These are phyloP conservation scores for Brevimyrus niger DNA, from an alignment of 2,113 vertebrate species.

Conservation along the genomic window DNA sequence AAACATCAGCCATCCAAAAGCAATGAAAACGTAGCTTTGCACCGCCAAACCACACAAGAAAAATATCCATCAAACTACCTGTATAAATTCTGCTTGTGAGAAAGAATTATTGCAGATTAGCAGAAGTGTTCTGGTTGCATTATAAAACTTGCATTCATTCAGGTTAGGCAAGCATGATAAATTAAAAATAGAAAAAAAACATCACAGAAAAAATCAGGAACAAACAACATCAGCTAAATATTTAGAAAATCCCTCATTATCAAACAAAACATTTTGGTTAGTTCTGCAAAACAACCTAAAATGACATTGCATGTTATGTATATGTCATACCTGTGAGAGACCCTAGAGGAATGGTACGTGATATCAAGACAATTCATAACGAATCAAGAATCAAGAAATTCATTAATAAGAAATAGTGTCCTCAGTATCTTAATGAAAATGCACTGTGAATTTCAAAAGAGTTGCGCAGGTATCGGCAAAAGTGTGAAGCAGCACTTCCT, in stretches of 20 bases:
- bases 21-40: conserved; percentile 66
- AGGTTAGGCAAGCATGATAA: not conserved
- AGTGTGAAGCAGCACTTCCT: not conserved
- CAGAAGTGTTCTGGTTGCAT: not conserved
- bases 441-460: not conserved
- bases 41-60: conserved; percentile 52
- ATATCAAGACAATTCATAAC: too few relatives aligned
- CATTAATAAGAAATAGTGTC: not conserved
- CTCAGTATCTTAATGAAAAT: not conserved
- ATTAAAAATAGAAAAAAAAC: not conserved
- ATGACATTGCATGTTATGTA: not conserved
- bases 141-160: not conserved
- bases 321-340: not conserved
- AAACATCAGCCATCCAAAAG: conserved; percentile 96
- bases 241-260: not conserved
- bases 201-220: not conserved
- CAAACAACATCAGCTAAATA: not conserved
- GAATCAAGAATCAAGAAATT: not conserved
- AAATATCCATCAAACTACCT: conserved; percentile 46
- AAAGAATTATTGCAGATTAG: not conserved
- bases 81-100: not conserved
- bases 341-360: not conserved
- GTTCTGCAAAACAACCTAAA: not conserved
- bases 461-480: not conserved
- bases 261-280: not conserved